Base-by-base conservation (phyloP, 2,797 vertebrate species). In the Lepus oiostolus region DNA sequence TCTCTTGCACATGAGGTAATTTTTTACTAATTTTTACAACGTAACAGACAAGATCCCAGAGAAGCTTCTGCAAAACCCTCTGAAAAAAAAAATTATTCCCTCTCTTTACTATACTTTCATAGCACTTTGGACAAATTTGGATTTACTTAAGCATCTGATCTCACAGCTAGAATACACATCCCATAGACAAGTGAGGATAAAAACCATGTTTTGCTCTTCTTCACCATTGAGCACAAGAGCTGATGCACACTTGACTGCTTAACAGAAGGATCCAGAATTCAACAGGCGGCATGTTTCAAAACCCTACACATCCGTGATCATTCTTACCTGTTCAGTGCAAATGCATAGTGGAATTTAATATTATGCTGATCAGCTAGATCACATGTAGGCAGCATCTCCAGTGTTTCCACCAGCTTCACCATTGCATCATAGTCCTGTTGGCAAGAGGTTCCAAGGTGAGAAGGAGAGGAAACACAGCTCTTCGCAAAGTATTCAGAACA, bases 271-370 rank as follows among this genome's bases (percentile, higher is more conserved):
- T 96, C 19, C 70, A 93, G 71, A 97, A 91, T 58, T 30, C 67
- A 88, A 77, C 21, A 90, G 50, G 21, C 32, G 13, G 38, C 24
- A 30, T 60, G 17, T 76, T 90, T 88, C 52, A 72, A 95, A 95
- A 86, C 10, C 47, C 74, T 60, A 38, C 3, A 71, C 2, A 22
- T 26, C 62, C 13, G 63, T 14, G 28, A 68, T 79, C 38, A 85
- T 88, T 75, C 98, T 98, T 98, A 99, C 99, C 99, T 98, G 98
- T 99, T 99, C 93, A 99, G 98, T 0, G 99, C 99, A 97, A 99
- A 99, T 72, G 99, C 99, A 54, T 99, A 99, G 98, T 99, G 99
- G 98, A 99, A 99, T 98, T 99, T 99, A 97, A 99, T 99, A 98
- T 99, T 99, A 91, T 99, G 99, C 95, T 99, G 99, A 75, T 99